Evolutionary conservation across 2,797 vertebrate genomes (phyloP).

Genomic region (Chaunax sp.): DNA sequence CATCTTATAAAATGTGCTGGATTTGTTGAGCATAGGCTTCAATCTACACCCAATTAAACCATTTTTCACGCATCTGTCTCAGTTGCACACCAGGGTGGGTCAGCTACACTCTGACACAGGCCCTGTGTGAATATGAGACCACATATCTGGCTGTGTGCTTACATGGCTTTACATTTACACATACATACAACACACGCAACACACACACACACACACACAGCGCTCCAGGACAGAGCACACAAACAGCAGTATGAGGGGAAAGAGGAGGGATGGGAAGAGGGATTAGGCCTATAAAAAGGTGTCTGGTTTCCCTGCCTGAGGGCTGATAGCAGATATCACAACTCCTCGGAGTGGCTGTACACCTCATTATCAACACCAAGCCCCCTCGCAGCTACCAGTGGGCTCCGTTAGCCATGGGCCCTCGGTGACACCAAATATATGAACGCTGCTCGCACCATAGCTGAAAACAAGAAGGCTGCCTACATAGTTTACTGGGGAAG

Average conservation of each 20-base stretch:
- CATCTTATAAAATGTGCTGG: neutral
- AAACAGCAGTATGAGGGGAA: constrained; percentile 25
- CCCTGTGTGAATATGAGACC: constrained; percentile 36
- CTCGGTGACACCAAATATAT: constrained; percentile 37
- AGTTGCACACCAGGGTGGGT: constrained; percentile 23
- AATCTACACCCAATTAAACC: constrained; percentile 35
- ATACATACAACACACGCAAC: neutral
- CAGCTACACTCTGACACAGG: constrained; percentile 8
- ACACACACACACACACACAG: constrained; percentile 1
- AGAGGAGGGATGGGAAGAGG: constrained; percentile 48
- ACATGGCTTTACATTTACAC: constrained; percentile 16
- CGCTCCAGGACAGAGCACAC: constrained; percentile 40
- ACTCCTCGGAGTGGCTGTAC: constrained; percentile 63
- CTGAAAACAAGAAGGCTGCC: constrained; percentile 12
- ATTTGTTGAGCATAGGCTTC: neutral
- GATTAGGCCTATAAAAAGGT: constrained; percentile 73
- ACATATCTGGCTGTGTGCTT: constrained; percentile 16
- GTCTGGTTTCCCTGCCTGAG: constrained; percentile 71
- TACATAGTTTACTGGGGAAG: neutral
- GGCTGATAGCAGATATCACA: constrained; percentile 74
- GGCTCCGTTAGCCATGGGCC: constrained; percentile 35
- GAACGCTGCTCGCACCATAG: constrained; percentile 10
- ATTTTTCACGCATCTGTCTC: constrained; percentile 39
- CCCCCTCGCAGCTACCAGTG: constrained; percentile 49
- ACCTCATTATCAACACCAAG: constrained; percentile 66